Evolutionary conservation across 1,140 invertebrate species (phyloP), one percentile per base, ranked within the genome.

Genomic region (Leptonema lineaticorne): DNA sequence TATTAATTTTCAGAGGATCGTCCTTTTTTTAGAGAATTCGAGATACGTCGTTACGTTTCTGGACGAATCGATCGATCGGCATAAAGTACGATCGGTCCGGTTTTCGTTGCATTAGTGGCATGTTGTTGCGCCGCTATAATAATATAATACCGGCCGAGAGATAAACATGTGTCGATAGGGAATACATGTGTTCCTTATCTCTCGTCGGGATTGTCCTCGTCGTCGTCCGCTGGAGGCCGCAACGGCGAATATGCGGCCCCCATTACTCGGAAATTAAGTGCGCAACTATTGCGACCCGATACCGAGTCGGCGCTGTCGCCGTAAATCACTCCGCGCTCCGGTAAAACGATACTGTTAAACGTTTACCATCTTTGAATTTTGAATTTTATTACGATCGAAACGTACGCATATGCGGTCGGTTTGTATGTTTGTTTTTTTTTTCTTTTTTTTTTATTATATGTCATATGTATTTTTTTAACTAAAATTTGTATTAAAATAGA

Each of bases 151-250:
- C n/a, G 65, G 64, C 63, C 29, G 58, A 50, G 64, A 69, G 67
- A 72, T 69, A 72, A 72, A 72, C 70, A 72, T 62, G 63, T 72
- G 70, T 72, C 67, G 67, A 72, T 72, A 67, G 64, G 46, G 63
- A 48, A 69, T 67, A 72, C 70, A 72, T 64, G 67, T 72, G 70
- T 72, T 71, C 58, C 70, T 71, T 71, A 71, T 71, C 70, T 65
- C 65, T 26, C 26, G 58, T 48, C 29, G 27, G 57, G 65, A 59
- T 50, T 64, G 62, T 64, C 62, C 62, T 64, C 37, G 58, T 26
- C 24, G 9, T 26, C 26, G 26, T 9, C 33, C 24, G 8, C 8
- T 1, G 29, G 0, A 45, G 4, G 4, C 30, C 59, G 16, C 3
- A 46, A 45, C 6, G 24, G 18, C n/a, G 59, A 62, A 46, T 45